phyloP scores from a whole-genome alignment of 1,140 invertebrate genomes.

The Euura saliciscinereae region DNA sequence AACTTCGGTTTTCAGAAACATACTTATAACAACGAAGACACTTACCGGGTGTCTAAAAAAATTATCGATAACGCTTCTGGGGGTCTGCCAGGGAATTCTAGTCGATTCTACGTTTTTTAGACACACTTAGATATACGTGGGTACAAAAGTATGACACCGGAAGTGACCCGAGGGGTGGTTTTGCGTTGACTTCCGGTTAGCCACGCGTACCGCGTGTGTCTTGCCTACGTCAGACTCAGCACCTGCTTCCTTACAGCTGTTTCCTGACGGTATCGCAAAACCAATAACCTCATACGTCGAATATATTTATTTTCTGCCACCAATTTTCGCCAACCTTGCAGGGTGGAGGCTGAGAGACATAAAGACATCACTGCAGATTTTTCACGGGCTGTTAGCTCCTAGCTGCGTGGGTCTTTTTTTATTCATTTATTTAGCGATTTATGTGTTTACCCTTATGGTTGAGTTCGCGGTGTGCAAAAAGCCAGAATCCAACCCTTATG shows the following conservation, averaged over 20 bases:
- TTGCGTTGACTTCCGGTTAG: slow-evolving; percentile 34
- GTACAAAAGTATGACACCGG: slow-evolving; percentile 5
- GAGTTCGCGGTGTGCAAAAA: slow-evolving; percentile 18
- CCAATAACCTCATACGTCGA: too few species aligned
- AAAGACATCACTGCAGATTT: slow-evolving; percentile 32
- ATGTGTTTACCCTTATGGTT: slow-evolving; percentile 28
- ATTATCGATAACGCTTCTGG: neutral
- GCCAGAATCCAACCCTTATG: slow-evolving; percentile 8
- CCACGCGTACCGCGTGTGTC: slow-evolving; percentile 53
- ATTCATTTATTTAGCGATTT: slow-evolving; percentile 32
- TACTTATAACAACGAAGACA: too few species aligned
- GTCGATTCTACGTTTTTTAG: neutral
- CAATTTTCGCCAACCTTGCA: neutral
- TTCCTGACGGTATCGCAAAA: slow-evolving; percentile 27
- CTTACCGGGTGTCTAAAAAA: too few species aligned
- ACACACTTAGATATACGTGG: neutral
- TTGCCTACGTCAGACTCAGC: slow-evolving; percentile 44
- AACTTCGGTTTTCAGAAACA: too few species aligned
- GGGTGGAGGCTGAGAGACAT: neutral
- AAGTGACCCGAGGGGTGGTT: neutral
- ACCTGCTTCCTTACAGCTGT: slow-evolving; percentile 51
- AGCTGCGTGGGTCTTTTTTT: neutral
- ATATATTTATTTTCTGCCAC: too few species aligned
- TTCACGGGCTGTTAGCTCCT: slow-evolving; percentile 36
- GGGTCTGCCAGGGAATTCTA: neutral